Conservation (phyloP, 2,797 vertebrate genomes). For the Neosalanx taihuensis region DNA sequence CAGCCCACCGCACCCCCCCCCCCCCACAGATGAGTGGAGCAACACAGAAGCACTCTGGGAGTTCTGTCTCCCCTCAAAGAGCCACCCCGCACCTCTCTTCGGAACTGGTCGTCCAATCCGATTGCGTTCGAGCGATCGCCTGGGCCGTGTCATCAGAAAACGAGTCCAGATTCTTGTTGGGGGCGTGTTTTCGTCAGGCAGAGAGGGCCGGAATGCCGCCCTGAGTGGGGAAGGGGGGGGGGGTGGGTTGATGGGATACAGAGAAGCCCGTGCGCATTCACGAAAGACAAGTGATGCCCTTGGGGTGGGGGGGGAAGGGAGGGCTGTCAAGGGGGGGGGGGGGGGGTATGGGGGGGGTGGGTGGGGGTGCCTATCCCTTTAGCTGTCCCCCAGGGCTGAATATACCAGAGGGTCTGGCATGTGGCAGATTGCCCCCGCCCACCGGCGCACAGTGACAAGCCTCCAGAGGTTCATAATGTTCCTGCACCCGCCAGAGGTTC, state of each 20-base stretch:
- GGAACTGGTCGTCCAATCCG: not conserved
- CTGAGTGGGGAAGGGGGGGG: no score
- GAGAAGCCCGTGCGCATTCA: not conserved
- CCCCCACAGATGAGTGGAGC: conserved; percentile 7
- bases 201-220: no score
- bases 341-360: no score
- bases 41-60: conserved; percentile 6
- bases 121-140: not conserved
- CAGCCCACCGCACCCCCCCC: conserved; percentile 6
- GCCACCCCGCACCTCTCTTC: not conserved
- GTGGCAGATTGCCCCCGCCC: conserved; percentile 29
- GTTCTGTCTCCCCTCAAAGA: conserved; percentile 7
- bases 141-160: no score
- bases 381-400: conserved; percentile 34
- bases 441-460: conserved; percentile 12
- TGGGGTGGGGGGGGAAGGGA: not conserved
- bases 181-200: no score
- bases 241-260: not conserved
- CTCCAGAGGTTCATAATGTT: no score
- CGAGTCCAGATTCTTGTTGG: not conserved
- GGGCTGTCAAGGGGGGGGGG: not conserved
- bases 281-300: not conserved
- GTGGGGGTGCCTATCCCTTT: conserved; percentile 32
- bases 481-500: no score
- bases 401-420: conserved; percentile 26